Base-by-base conservation (phyloP, 2,797 vertebrate species). In the Lagodon rhomboides region DNA sequence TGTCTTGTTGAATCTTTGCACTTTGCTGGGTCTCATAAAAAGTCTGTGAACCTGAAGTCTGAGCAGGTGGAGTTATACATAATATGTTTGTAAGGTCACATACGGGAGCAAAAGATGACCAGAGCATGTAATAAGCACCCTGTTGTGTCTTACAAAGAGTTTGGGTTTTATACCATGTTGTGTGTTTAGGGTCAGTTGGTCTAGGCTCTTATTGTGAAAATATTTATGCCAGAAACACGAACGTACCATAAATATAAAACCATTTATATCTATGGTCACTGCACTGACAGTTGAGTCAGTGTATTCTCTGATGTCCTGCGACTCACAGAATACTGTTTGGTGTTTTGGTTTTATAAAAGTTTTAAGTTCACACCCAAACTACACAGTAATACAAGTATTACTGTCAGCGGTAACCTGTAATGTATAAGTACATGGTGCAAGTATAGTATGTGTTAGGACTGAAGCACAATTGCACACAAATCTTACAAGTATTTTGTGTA, bases 1-100 rank as follows among this genome's bases (percentile, higher is more conserved):
- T 85, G 85, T 93, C 85, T 85, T 89, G 87, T 86, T 84, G 70
- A 85, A 89, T 89, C 82, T 89, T 89, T 90, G 87, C 91, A 88
- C 89, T 89, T 90, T 79, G 84, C 84, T 77, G 85, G 83, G 50
- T 88, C 74, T 85, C 75, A 68, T 81, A 49, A 73, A 75, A 75
- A 73, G 77, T 83, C 79, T 50, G 59, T 78, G 72, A 84, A 75
- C 56, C 65, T 73, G 73, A 71, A 63, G 70, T 77, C 68, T 63
- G 62, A 81, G 41, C 80, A 68, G 77, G 74, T 70, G 53, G 51
- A 64, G 46, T 67, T 80, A n/a, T 69, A 83, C 73, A 67, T 55
- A 71, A 41, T 75, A 63, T 79, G 82, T 80, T 82, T 72, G 67
- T 66, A 60, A 81, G 72, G 79, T 41, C 71, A 82, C 79, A 68